Evolutionary conservation across 2,113 vertebrate species (phyloP), one percentile per base, ranked within the genome.

Genomic region (Formicarius rufipectus): DNA sequence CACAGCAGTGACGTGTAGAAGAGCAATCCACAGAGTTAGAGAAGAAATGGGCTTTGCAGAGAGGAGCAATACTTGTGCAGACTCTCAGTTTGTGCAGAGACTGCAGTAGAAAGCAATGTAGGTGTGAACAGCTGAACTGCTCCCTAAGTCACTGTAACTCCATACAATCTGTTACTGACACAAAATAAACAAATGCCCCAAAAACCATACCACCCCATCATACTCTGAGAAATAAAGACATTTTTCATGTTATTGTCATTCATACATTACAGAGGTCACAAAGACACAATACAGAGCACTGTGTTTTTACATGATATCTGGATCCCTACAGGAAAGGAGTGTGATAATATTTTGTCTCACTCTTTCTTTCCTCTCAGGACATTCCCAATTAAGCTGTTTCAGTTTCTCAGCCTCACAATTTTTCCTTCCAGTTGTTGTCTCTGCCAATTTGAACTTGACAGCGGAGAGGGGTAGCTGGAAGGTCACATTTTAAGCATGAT

Each of bases 1-100:
- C 50, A 49, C 0, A 0, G 8, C 37, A 72, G 1, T 24, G 42
- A 58, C 1, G 7, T 33, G 62, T 23, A 42, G 63, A 85, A 66
- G 27, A 60, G 22, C 37, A 82, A 24, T n/a, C 27, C 17, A 53
- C 17, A 53, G 58, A 85, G n/a, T 2, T 1, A 73, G 56, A 59
- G 56, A 47, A 87, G 44, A 76, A 76, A 83, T 0, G 2, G 81
- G 45, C 58, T 67, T 27, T 62, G 79, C 59, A 53, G 69, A 56
- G 39, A 84, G 39, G 23, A 42, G n/a, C 18, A 74, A 31, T 21
- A 31, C 20, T 52, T 35, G 4, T 28, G 55, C 3, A 1, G 42
- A 68, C 35, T 60, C 68, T 58, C 72, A 35, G 42, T 30, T 13
- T 47, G 30, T 12, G 33, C 62, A 62, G n/a, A 18, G 19, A 40